These are phyloP conservation scores for Ploceus nigricollis DNA, from an alignment of 2,113 vertebrate species.

Conservation along the genomic window DNA sequence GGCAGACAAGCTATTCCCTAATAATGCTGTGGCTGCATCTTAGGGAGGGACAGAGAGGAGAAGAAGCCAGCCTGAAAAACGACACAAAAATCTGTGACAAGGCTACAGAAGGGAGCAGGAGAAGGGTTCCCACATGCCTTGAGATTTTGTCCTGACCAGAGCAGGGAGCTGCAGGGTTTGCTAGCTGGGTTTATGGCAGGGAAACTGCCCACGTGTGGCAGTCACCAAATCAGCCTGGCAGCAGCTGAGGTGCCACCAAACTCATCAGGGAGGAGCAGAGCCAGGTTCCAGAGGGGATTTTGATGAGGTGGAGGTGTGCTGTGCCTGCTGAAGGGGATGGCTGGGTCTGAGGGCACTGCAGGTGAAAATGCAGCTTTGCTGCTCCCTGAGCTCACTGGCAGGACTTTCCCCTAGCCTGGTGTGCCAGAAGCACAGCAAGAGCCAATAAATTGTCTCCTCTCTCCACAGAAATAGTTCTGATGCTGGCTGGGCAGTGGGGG, in stretches of 20 bases:
- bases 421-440: not conserved
- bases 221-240: not conserved
- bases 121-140: not conserved
- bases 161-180: not conserved
- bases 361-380: not conserved
- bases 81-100: not conserved
- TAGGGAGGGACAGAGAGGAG: not conserved
- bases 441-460: not conserved
- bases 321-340: not conserved
- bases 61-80: not conserved
- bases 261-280: not conserved
- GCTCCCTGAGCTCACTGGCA: not conserved
- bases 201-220: not conserved
- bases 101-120: accelerated
- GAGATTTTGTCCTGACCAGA: not conserved
- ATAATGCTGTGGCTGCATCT: accelerated
- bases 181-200: not conserved
- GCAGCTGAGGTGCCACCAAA: not conserved
- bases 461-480: not conserved
- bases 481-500: not conserved
- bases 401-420: not conserved
- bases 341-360: not conserved
- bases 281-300: not conserved
- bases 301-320: accelerated
- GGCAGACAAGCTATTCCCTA: not conserved